Base-by-base conservation (phyloP, 2,113 vertebrate genomes). In the Tetraodon nigroviridis region DNA sequence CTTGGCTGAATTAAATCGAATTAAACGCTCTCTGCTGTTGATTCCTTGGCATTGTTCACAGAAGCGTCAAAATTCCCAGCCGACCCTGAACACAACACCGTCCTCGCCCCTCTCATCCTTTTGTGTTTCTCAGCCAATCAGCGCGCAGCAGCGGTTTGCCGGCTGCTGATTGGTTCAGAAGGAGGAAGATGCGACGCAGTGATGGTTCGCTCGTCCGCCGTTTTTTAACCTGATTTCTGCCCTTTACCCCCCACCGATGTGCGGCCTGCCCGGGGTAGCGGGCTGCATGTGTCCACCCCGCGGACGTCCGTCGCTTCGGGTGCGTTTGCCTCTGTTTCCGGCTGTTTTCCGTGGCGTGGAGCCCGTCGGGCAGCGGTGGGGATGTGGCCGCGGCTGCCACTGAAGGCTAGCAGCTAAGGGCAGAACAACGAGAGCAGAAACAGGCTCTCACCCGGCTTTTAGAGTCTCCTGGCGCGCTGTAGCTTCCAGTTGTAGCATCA, bases 111-210 rank as follows among this genome's bases (percentile, higher is more conserved):
- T 86, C 80, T 67, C 87, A 85, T 87, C 85, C 78, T 73, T 84
- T 83, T 84, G 76, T 89, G 83, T 51, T 45, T 15, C 1, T 12
- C 2, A 67, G 67, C 87, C 87, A 87, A 89, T 89, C 75, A 69
- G 67, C 47, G 67, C 56, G 32, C 59, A 51, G 75, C 18, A 40
- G 13, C 13, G 42, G 42, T 0, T 41, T 46, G 2, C 51, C 7
- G 49, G 44, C 21, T 18, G 14, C 62, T 75, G 15, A 87, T 89
- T 87, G 83, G 87, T 51, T 58, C 46, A 2, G 18, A 61, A 81
- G 62, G 77, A 84, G 81, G 86, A 85, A 84, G 75, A 84, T 84
- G 84, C 66, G 61, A 54, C 71, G 69, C 62, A 58, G 76, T 74
- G 57, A 77, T 50, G 7, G 51, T 65, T 73, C 14, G 18, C 42